Conservation (phyloP, 2,113 vertebrate species). For the Gymnobelideus leadbeateri region DNA sequence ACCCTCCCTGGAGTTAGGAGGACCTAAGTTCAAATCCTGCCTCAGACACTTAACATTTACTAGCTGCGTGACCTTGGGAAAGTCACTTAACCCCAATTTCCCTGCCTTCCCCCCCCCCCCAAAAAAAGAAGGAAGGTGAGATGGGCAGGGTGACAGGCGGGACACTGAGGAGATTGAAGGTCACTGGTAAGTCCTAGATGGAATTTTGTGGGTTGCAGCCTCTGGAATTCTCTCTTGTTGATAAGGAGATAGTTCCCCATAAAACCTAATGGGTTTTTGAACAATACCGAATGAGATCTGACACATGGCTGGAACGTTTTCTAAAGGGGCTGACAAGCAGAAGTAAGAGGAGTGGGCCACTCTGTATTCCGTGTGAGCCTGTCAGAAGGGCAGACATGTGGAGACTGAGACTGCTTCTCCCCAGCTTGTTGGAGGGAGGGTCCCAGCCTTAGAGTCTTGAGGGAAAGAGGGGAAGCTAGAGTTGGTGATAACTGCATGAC, state of each 20-base stretch:
- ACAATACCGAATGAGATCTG: slow-evolving; percentile 14
- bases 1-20: too few species aligned
- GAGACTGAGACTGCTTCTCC: neutral
- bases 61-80: too few species aligned
- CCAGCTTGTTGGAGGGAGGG: neutral
- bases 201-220: neutral
- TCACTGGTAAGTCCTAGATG: neutral
- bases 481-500: neutral
- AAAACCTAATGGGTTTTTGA: slow-evolving; percentile 71
- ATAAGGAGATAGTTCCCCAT: slow-evolving; percentile 33
- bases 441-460: neutral
- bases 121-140: neutral
- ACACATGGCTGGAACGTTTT: slow-evolving; percentile 17
- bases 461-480: neutral
- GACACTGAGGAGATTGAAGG: neutral
- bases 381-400: slow-evolving; percentile 1
- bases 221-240: slow-evolving; percentile 10
- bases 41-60: too few species aligned
- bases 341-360: neutral
- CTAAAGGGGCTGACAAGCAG: slow-evolving; percentile 41
- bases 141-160: neutral
- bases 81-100: too few species aligned
- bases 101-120: too few species aligned
- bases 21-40: too few species aligned
- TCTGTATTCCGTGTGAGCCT: neutral